These are phyloP conservation scores for Sphaerophoria taeniata DNA, from an alignment of 2,888 invertebrate species.

Conservation along the genomic window DNA sequence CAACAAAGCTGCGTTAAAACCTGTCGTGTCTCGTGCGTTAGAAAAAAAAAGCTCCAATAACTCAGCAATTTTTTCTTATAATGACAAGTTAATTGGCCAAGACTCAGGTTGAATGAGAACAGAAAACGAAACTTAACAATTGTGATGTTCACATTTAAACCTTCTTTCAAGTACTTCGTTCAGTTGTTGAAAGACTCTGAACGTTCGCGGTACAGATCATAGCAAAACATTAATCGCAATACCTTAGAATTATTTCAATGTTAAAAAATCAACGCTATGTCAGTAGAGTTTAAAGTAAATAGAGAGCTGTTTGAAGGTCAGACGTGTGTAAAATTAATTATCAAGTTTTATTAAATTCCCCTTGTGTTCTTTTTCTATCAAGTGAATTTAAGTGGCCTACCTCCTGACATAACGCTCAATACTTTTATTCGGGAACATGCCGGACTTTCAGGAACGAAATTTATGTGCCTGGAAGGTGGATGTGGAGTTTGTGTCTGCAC, in stretches of 20 bases:
- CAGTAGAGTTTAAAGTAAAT: constrained; percentile 47
- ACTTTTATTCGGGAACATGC: constrained; percentile 85
- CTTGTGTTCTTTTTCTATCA: neutral
- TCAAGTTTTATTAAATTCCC: neutral
- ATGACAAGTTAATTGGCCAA: neutral
- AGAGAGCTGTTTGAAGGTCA: constrained; percentile 31
- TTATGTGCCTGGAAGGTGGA: constrained; percentile 88
- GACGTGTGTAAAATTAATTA: constrained; percentile 4
- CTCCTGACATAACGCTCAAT: constrained; percentile 84
- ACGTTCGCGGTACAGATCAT: too few species aligned
- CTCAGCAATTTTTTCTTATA: neutral
- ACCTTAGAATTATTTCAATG: too few species aligned
- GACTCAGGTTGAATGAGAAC: too few species aligned
- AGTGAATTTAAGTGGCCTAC: constrained; percentile 80
- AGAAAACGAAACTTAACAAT: too few species aligned
- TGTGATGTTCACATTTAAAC: too few species aligned
- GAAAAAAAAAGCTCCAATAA: too few species aligned
- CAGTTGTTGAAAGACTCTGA: neutral
- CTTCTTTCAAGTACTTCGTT: neutral
- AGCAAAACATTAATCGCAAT: too few species aligned
- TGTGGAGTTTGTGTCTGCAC: constrained; percentile 86
- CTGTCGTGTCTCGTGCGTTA: too few species aligned
- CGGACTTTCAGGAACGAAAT: constrained; percentile 86
- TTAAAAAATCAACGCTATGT: constrained; percentile 11
- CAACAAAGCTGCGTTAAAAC: neutral